A percentile compares a stretch with the other conserved stretches of the same genome.
Conservation (phyloP, 2,888 invertebrate genomes). For the Ectemnius continuus region DNA sequence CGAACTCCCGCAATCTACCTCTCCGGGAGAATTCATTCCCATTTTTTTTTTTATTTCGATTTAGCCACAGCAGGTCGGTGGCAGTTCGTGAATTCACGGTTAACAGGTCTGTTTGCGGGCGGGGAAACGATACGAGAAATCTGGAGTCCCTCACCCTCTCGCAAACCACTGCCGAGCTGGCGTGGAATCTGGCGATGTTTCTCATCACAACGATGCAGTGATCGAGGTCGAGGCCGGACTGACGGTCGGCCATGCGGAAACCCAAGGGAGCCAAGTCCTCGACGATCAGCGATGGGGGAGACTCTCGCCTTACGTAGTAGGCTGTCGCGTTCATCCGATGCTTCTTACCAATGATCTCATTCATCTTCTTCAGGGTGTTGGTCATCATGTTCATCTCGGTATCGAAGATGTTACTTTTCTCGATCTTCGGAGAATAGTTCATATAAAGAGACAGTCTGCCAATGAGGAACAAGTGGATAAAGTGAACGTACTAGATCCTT, state of each 20-base stretch:
- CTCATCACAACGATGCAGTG: constrained; percentile 79
- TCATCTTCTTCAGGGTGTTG: constrained; percentile 69
- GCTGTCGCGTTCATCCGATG: constrained; percentile 68
- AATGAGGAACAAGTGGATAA: neutral
- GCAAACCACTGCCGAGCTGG: constrained; percentile 79
- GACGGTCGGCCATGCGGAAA: constrained; percentile 80
- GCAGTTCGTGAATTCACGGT: neutral
- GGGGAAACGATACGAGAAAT: too few relatives aligned
- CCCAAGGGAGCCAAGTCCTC: constrained; percentile 81
- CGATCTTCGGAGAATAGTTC: constrained; percentile 59
- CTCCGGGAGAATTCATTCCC: too few relatives aligned
- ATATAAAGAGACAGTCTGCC: neutral
- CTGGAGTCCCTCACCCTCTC: constrained; percentile 77
- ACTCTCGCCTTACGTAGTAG: constrained; percentile 68
- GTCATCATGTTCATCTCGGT: constrained; percentile 72
- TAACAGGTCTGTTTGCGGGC: too few relatives aligned
- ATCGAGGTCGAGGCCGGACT: constrained; percentile 80
- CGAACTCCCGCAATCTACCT: neutral
- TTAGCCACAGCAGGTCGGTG: neutral
- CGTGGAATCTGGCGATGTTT: constrained; percentile 81
- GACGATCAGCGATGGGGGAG: constrained; percentile 77
- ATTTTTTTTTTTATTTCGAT: neutral
- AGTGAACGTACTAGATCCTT: constrained; percentile 67
- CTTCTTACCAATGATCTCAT: constrained; percentile 53
- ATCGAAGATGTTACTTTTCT: constrained; percentile 58